These are phyloP conservation scores for Tubiluchus corallicola DNA, from an alignment of 2,888 invertebrate species.

Conservation along the genomic window DNA sequence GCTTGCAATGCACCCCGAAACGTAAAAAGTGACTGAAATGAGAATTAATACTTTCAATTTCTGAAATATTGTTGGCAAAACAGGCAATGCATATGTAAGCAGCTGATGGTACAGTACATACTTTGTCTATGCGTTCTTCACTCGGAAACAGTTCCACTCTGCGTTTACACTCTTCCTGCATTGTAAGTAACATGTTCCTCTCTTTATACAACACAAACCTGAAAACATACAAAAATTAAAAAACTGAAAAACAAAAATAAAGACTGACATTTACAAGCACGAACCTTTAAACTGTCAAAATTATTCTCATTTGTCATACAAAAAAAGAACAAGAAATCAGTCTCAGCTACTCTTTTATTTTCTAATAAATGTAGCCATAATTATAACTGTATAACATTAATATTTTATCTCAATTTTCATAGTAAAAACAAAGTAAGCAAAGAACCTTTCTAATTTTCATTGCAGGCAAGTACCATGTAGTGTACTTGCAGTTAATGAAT, in stretches of 20 bases:
- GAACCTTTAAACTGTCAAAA: too few relatives aligned
- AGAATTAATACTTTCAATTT: too few relatives aligned
- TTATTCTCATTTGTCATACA: constrained; percentile 17
- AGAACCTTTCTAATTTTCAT: too few relatives aligned
- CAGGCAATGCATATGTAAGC: not conserved
- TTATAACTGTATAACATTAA: too few relatives aligned
- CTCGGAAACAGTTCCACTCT: constrained; percentile 54
- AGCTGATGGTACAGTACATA: constrained; percentile 18
- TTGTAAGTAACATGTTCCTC: constrained; percentile 85
- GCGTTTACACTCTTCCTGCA: constrained; percentile 60
- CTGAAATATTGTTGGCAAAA: not conserved
- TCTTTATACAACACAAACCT: constrained; percentile 79
- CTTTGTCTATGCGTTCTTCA: constrained; percentile 82
- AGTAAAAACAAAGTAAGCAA: too few relatives aligned
- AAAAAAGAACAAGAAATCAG: constrained; percentile 8
- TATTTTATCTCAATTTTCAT: too few relatives aligned
- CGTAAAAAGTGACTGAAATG: too few relatives aligned
- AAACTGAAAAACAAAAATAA: constrained; percentile 8
- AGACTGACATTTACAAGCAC: not conserved
- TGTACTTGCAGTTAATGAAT: too few relatives aligned
- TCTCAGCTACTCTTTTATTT: not conserved
- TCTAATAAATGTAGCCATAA: too few relatives aligned
- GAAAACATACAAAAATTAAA: constrained; percentile 11
- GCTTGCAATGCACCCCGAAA: too few relatives aligned
- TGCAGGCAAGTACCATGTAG: too few relatives aligned